Percentiles rank a stretch among this genome's conserved stretches.
These are phyloP conservation scores for Subacronicta megacephala DNA, from an alignment of 2,888 invertebrate genomes.

Conservation along the genomic window DNA sequence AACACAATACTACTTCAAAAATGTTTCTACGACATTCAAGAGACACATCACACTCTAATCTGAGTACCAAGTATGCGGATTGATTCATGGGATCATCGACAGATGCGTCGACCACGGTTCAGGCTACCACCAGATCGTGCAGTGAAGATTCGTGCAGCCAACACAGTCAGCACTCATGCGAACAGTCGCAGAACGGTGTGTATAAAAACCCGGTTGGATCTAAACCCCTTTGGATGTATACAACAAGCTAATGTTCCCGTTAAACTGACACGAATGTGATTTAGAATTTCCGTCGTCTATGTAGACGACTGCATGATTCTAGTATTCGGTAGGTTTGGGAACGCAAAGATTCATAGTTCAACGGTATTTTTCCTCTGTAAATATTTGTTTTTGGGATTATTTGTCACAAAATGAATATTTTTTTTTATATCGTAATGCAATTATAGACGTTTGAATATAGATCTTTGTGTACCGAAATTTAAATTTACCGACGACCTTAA, in stretches of 20 bases:
- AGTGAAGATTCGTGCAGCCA: constrained; percentile 81
- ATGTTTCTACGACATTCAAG: constrained; percentile 4
- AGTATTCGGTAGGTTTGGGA: constrained; percentile 4
- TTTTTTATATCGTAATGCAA: neutral
- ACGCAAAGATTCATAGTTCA: neutral
- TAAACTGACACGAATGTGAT: constrained; percentile 32
- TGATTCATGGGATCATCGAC: constrained; percentile 65
- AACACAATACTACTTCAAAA: neutral
- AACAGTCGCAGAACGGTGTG: constrained; percentile 81
- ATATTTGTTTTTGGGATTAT: too few relatives aligned
- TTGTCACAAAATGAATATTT: neutral
- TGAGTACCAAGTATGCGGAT: constrained; percentile 27
- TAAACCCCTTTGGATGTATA: constrained; percentile 40
- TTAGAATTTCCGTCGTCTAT: constrained; percentile 24
- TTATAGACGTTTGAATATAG: neutral
- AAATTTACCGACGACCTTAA: constrained; percentile 14
- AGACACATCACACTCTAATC: constrained; percentile 17
- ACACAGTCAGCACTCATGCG: constrained; percentile 78
- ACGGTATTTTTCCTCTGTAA: too few relatives aligned
- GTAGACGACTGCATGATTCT: constrained; percentile 37
- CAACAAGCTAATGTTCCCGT: constrained; percentile 29
- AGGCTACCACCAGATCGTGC: constrained; percentile 68
- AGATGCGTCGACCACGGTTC: constrained; percentile 72
- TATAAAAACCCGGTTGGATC: constrained; percentile 58
- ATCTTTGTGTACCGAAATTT: constrained; percentile 7